phyloP scores from a whole-genome alignment of 2,113 vertebrate genomes.

The Anarhynchus alexandrinus region DNA sequence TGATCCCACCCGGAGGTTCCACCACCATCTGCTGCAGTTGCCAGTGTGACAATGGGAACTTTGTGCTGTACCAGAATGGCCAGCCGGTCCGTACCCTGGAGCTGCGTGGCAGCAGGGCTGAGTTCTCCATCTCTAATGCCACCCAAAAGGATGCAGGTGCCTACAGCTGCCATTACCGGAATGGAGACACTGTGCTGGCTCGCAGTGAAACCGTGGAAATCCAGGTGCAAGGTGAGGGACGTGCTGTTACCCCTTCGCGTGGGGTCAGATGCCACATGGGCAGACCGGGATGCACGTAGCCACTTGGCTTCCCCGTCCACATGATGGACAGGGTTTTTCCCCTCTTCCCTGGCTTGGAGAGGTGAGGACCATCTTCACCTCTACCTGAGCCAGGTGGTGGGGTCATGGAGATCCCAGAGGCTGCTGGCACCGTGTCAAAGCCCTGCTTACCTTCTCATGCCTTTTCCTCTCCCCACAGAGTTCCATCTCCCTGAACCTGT shows the following conservation, averaged over 20 bases:
- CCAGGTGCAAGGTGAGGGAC: neutral
- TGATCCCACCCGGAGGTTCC: neutral
- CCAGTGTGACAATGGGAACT: neutral
- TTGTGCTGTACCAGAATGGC: neutral
- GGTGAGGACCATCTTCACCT: neutral
- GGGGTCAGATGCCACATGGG: accelerated
- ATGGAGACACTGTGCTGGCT: neutral
- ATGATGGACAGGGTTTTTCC: neutral
- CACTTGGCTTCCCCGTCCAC: neutral
- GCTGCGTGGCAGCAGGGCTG: neutral
- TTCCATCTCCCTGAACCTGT: neutral
- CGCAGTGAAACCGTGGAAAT: neutral
- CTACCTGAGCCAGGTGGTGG: neutral
- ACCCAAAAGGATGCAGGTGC: accelerated
- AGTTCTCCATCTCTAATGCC: constrained; percentile 23
- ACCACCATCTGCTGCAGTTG: constrained; percentile 9
- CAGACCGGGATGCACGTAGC: accelerated
- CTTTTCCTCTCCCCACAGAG: neutral
- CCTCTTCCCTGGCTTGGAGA: neutral
- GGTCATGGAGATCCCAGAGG: neutral
- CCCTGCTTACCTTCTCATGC: neutral
- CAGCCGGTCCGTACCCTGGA: accelerated
- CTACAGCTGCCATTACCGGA: neutral
- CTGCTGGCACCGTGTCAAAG: neutral
- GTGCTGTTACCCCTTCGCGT: accelerated